These are phyloP conservation scores for Lasioglossum lativentre DNA, from an alignment of 2,888 invertebrate genomes.

Conservation along the genomic window DNA sequence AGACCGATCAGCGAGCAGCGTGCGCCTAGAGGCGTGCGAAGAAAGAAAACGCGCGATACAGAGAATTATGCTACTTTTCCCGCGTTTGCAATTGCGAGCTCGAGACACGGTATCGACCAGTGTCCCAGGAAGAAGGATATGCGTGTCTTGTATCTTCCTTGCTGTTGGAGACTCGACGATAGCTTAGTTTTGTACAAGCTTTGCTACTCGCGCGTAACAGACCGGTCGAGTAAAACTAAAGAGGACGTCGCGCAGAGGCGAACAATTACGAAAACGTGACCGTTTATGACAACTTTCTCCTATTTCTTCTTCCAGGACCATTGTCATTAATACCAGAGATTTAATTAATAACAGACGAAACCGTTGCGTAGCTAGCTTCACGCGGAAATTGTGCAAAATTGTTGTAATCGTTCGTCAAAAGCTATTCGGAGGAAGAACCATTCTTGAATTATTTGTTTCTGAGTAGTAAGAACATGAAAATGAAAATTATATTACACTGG, in stretches of 20 bases:
- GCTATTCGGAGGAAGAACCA: neutral
- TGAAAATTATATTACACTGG: neutral
- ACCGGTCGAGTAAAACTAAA: slow-evolving; percentile 61
- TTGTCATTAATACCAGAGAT: neutral
- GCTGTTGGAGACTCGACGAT: slow-evolving; percentile 61
- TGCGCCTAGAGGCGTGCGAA: neutral
- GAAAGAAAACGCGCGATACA: neutral
- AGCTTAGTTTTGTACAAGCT: slow-evolving; percentile 76
- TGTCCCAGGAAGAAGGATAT: slow-evolving; percentile 16
- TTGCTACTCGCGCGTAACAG: slow-evolving; percentile 72
- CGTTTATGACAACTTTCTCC: neutral
- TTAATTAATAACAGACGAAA: neutral
- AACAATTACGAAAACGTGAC: neutral
- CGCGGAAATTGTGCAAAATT: neutral
- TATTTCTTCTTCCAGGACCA: neutral
- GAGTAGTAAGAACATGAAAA: no score
- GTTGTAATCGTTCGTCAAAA: neutral
- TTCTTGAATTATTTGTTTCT: neutral
- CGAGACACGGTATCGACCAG: slow-evolving; percentile 37
- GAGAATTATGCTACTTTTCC: slow-evolving; percentile 10
- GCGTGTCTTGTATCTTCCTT: slow-evolving; percentile 33
- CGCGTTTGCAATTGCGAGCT: slow-evolving; percentile 15
- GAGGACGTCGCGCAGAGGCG: slow-evolving; percentile 5
- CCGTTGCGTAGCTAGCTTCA: neutral
- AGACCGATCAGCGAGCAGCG: slow-evolving; percentile 25